Percentiles rank a stretch among this genome's conserved stretches.
Conservation (phyloP, 2,113 vertebrate genomes). For the Chelonoidis abingdonii region DNA sequence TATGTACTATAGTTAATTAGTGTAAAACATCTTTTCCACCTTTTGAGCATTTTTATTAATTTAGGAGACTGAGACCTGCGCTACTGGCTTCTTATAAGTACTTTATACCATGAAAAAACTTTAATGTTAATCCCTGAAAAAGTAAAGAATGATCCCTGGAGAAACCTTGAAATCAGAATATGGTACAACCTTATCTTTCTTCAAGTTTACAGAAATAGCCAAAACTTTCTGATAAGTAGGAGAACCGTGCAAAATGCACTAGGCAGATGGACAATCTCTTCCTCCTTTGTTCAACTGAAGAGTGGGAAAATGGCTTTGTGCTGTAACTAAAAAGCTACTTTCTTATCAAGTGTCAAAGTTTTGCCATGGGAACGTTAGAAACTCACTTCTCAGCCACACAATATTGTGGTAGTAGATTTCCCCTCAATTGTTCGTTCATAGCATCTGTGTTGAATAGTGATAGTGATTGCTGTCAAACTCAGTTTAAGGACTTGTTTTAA, state of each 20-base stretch:
- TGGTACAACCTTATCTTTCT: neutral
- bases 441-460: accelerated
- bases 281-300: neutral
- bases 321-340: neutral
- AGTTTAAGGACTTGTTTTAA: neutral
- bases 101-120: neutral
- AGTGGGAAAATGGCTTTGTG: neutral
- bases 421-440: neutral
- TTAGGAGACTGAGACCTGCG: neutral
- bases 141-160: neutral
- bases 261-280: neutral
- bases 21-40: neutral
- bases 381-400: neutral
- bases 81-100: neutral
- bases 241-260: neutral
- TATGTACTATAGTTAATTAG: neutral
- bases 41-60: neutral
- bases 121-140: neutral
- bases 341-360: neutral
- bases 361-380: neutral
- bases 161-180: neutral
- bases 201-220: neutral
- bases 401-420: neutral
- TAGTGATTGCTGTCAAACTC: neutral
- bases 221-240: neutral